phyloP scores from a whole-genome alignment of 1,140 invertebrate species.

The Probaryconus sp. region DNA sequence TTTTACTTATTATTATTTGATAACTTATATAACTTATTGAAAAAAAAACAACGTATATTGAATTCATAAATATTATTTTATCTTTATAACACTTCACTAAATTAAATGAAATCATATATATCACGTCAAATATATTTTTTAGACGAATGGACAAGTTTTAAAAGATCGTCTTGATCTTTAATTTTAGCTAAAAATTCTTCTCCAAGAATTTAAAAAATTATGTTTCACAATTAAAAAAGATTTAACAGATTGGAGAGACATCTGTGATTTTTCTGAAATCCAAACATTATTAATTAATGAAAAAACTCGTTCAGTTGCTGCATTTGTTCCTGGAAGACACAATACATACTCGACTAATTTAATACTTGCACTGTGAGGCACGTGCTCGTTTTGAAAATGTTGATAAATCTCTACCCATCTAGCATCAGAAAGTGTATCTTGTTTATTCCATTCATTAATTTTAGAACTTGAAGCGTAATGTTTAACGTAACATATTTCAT shows the following conservation, averaged over 20 bases:
- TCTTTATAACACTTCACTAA: too few species aligned
- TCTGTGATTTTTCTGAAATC: conserved; percentile 4
- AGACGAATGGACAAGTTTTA: too few species aligned
- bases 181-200: conserved; percentile 18
- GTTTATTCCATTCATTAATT: background rate
- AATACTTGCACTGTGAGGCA: background rate
- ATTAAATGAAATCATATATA: too few species aligned
- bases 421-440: background rate
- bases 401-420: background rate
- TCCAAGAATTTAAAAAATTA: conserved; percentile 2
- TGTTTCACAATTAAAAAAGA: conserved; percentile 5
- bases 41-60: too few species aligned
- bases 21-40: too few species aligned
- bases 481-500: too few species aligned
- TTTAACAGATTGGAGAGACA: conserved; percentile 5
- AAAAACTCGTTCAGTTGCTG: conserved; percentile 4
- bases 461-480: background rate
- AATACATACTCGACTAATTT: conserved; percentile 9
- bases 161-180: too few species aligned
- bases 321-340: conserved; percentile 9
- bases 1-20: too few species aligned
- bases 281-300: conserved; percentile 12
- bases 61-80: too few species aligned
- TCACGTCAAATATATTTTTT: too few species aligned
- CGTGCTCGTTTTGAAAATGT: background rate